Evolutionary conservation across 2,113 vertebrate species (phyloP), one percentile per base, ranked within the genome.

Genomic region (Oceanodroma tethys): DNA sequence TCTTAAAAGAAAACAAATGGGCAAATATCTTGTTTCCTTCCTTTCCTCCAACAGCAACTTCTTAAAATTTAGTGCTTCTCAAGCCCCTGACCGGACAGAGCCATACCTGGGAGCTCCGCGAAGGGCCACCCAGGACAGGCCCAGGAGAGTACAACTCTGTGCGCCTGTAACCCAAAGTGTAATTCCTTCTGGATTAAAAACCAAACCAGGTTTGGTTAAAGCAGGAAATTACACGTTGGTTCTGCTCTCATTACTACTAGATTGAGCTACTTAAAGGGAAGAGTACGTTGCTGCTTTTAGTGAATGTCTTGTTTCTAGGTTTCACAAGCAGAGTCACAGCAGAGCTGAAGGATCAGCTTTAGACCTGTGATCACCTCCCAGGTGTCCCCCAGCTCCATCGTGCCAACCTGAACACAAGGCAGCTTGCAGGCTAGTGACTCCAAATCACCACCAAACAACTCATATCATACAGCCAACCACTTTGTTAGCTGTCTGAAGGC

Each of bases 61-160:
- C 18, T 26, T 42, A 47, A 62, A 88, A 74, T n/a, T 2, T 20
- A 50, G 21, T 22, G 23, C 22, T 95, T 48, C 83, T 58, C 52
- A 21, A 60, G 70, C 11, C 30, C 34, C 38, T 60, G 43, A 50
- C 8, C 1, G 0, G 4, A 15, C 26, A 74, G n/a, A 80, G 66
- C 32, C 27, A 23, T 7, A n/a, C 6, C 23, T 32, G 8, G 1
- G 1, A 43, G 59, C 48, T 45, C 38, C 10, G 4, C 1, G 1
- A 23, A 48, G 11, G 5, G 53, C 3, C 9, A 5, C 16, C 13
- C 1, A 6, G 34, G 21, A 40, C 34, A 62, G 45, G 47, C 40
- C 45, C 20, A 13, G 18, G 8, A 79, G 11, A 48, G 38, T 30
- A 62, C 50, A 86, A 5, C 38, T 52, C 56, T 15, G 30, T 11